phyloP scores from a whole-genome alignment of 2,113 vertebrate species.

The Syrmaticus mikado region DNA sequence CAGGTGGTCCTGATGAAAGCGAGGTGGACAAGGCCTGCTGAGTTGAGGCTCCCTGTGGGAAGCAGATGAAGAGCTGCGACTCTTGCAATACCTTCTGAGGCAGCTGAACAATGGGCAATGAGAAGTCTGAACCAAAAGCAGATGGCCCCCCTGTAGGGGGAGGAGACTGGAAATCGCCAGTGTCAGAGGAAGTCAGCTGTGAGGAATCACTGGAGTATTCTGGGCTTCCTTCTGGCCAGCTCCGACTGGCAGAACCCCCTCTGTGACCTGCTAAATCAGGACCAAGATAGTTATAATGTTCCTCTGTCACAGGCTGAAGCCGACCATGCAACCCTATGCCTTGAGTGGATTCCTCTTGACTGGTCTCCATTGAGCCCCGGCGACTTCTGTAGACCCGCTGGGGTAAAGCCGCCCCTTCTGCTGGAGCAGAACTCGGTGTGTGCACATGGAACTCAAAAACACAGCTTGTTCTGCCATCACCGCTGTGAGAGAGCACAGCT shows the following conservation, averaged over 20 bases:
- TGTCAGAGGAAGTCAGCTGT: constrained; percentile 90
- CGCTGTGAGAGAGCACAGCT: constrained; percentile 84
- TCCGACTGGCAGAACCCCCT: constrained; percentile 83
- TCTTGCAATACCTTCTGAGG: constrained; percentile 83
- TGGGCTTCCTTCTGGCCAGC: constrained; percentile 87
- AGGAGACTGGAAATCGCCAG: constrained; percentile 91
- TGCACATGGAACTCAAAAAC: constrained; percentile 93
- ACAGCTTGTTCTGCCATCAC: constrained; percentile 79
- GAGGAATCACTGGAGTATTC: constrained; percentile 94
- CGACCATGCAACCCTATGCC: constrained; percentile 78
- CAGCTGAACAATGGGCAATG: constrained; percentile 79
- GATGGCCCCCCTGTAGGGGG: constrained; percentile 77
- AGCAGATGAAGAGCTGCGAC: constrained; percentile 84
- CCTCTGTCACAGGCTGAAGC: constrained; percentile 95
- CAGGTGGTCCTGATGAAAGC: constrained; percentile 79
- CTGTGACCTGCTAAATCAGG: constrained; percentile 85
- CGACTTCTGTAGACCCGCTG: constrained; percentile 84
- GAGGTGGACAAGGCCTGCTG: constrained; percentile 81
- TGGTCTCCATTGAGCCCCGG: constrained; percentile 88
- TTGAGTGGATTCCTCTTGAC: constrained; percentile 84
- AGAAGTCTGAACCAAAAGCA: constrained; percentile 78
- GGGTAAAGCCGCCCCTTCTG: constrained; percentile 82
- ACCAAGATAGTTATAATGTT: constrained; percentile 82
- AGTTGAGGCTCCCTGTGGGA: constrained; percentile 81
- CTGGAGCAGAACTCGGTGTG: constrained; percentile 76